Evolutionary conservation across 2,797 vertebrate species (phyloP), one percentile per base, ranked within the genome.

Genomic region (Ammospiza maritima): DNA sequence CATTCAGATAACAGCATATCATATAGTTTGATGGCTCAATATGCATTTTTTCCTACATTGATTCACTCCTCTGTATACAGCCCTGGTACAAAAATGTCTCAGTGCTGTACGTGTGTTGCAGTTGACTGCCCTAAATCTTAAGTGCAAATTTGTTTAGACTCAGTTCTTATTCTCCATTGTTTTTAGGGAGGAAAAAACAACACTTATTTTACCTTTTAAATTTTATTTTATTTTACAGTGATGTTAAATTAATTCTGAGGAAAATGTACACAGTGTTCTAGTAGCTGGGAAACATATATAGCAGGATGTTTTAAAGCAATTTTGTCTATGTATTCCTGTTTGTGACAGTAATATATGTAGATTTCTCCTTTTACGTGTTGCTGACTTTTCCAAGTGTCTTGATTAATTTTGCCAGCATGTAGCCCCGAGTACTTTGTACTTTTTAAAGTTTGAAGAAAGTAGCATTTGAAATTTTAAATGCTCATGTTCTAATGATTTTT

Each of bases 191-290:
- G 30, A 79, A 88, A 73, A 91, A 64, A 3, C 48, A 71, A 47
- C 38, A 34, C 62, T 85, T 85, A 20, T 18, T 88, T 94, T 61
- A 71, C 30, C 21, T 61, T 90, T 58, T 5, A 77, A 81, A 25
- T 91, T 86, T 90, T 92, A 58, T 88, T 96, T 76, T 65, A 38
- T 87, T 86, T 71, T 91, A 79, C 82, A 86, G 42, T 10, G 2
- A 10, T 44, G 20, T 87, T 92, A 94, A 94, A 84, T 93, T 95
- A 91, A 48, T 64, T 76, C 61, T 85, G 42, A 71, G 26, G 42
- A 56, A 71, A 54, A 82, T 30, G n/a, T 71, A 90, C 21, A 19
- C 44, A 42, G 1, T 69, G 17, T 86, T 86, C 22, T 73, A 26
- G 23, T 66, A 84, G 76, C 64, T 91, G 74, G 65, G 77, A 90